Evolutionary conservation across 2,113 vertebrate species (phyloP).

Genomic region (Scophthalmus maximus): DNA sequence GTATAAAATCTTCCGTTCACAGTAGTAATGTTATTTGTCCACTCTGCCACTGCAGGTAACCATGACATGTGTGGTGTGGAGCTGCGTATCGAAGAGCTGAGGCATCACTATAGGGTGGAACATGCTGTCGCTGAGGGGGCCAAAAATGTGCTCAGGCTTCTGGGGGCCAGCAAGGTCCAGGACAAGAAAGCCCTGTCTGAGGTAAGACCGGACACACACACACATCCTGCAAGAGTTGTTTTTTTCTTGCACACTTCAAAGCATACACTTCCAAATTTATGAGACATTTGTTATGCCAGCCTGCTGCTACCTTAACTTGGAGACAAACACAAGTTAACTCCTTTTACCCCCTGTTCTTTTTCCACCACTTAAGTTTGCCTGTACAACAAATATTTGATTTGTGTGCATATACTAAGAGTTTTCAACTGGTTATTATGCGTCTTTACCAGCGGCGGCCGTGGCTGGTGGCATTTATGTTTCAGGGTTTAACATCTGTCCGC

Average conservation of each 20-base stretch:
- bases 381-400: too few species aligned
- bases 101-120: slow-evolving; percentile 92
- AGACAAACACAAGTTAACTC: too few species aligned
- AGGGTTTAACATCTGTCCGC: too few species aligned
- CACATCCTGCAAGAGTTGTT: slow-evolving; percentile 1
- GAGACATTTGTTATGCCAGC: not conserved
- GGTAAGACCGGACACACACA: slow-evolving; percentile 54
- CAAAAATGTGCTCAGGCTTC: slow-evolving; percentile 89
- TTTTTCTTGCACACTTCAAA: not conserved
- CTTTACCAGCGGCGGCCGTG: too few species aligned
- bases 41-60: slow-evolving; percentile 75
- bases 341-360: too few species aligned
- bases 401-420: too few species aligned
- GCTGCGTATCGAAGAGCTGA: slow-evolving; percentile 90
- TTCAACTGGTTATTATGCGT: too few species aligned
- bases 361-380: too few species aligned
- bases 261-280: not conserved
- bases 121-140: slow-evolving; percentile 91
- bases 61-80: slow-evolving; percentile 87
- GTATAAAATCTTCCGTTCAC: not conserved
- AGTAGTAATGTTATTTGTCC: not conserved
- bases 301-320: not conserved
- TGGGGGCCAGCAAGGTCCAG: slow-evolving; percentile 87
- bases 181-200: slow-evolving; percentile 89
- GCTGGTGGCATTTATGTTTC: too few species aligned